Conservation (phyloP, 2,888 invertebrate genomes). For the Lysandra bellargus region DNA sequence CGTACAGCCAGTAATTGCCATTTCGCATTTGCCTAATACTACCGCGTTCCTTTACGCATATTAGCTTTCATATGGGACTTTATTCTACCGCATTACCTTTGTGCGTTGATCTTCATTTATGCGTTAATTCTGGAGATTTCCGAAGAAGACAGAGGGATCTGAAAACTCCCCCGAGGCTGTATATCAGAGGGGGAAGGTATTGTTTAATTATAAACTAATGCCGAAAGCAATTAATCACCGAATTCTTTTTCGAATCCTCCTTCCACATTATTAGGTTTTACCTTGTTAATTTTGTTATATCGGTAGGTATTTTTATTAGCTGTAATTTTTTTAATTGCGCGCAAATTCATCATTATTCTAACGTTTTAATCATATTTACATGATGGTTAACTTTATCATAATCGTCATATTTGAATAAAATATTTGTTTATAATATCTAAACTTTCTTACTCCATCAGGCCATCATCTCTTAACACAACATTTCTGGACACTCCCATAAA, state of each 20-base stretch:
- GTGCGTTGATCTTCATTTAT: slow-evolving; percentile 60
- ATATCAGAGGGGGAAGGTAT: slow-evolving; percentile 71
- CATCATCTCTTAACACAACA: neutral
- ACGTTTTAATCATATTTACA: neutral
- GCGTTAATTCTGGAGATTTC: slow-evolving; percentile 65
- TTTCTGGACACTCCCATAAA: neutral
- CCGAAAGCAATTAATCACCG: slow-evolving; percentile 74
- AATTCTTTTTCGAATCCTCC: slow-evolving; percentile 21
- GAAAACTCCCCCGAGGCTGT: slow-evolving; percentile 43
- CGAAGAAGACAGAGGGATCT: slow-evolving; percentile 20
- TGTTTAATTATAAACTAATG: slow-evolving; percentile 79
- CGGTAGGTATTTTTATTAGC: neutral
- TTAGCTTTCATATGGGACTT: slow-evolving; percentile 8
- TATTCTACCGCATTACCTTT: slow-evolving; percentile 54
- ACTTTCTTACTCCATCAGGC: neutral
- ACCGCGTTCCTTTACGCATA: neutral
- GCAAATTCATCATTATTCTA: neutral
- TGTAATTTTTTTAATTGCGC: neutral
- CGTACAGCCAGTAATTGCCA: neutral
- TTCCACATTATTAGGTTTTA: slow-evolving; percentile 5
- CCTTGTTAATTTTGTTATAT: slow-evolving; percentile 12
- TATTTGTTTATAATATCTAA: neutral
- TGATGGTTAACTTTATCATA: too few relatives aligned
- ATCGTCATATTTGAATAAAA: neutral
- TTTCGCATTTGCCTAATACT: neutral